Base-by-base conservation (phyloP, 2,113 vertebrate species). In the Mastomys natalensis region DNA sequence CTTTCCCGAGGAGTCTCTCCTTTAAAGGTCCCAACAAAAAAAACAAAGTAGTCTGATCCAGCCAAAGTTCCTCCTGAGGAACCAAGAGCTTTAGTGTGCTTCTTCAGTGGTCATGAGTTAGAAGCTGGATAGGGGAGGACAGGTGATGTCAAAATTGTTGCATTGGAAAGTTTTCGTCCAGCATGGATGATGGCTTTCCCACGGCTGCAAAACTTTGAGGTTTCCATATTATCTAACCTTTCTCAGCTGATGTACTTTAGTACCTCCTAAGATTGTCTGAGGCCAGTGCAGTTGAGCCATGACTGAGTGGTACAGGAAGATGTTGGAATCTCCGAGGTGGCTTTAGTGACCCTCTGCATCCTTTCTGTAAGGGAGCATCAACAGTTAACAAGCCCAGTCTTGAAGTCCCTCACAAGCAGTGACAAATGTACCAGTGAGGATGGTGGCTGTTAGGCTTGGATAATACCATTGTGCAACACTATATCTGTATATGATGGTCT, bases 81-180 rank as follows among this genome's bases (percentile, higher is more conserved):
- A 45, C 15, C 60, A 86, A 64, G 40, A 15, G 29, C 40, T 34
- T 86, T 29, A 62, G 0, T 86, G 16, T 86, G 60, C 16, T 45
- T 66, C 82, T 66, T 66, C 60, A 85, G 22, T 21, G 8, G 16
- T 7, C 40, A 19, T 45, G 40, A 24, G 40, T 66, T 17, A 64
- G 60, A 1, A 4, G 2, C 4, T 48, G 40, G 1, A 31, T 1
- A 22, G 26, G 31, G 40, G 60, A 34, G 2, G 3, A 60, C 29
- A 64, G 29, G 60, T 48, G 60, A 11, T 64, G 9, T 60, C 60
- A 86, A 45, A 21, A 29, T 1, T 13, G 43, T 48, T 34, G 45
- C 29, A 66, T 4, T 86, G 82, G 43, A 34, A 66, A 48, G 82
- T 48, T 40, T 60, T 48, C 10, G 0, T 17, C 40, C 13, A 21